Evolutionary conservation across 1,140 invertebrate genomes (phyloP), one percentile per base, ranked within the genome.

Genomic region (Pseudachorutes palmiensis): DNA sequence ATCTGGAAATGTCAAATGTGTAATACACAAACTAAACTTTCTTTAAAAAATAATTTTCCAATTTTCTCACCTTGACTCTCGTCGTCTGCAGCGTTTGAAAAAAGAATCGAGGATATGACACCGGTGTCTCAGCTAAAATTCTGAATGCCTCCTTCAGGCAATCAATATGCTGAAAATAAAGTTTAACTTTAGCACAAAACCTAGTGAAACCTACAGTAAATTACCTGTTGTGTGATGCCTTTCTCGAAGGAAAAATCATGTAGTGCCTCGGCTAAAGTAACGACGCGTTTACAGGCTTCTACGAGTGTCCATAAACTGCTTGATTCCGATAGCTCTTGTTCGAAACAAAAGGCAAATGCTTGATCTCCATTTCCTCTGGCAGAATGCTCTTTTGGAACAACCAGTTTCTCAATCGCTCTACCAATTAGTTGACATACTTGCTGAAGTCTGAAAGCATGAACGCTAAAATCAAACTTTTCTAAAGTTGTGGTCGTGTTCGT

Each of bases 31-130:
- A 48, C 62, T 41, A 49, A 45, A 5, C 1, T 1, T 28, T 36
- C 31, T 30, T 12, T 59, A 41, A 31, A 9, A 29, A 66, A n/a
- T n/a, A n/a, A n/a, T n/a, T n/a, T n/a, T n/a, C n/a, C n/a, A n/a
- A n/a, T n/a, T n/a, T 62, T 2, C 48, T 33, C 76, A 77, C 75
- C 72, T 77, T 78, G 70, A 83, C 85, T 65, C 83, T 84, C 5
- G 91, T 94, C 1, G 85, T 85, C 77, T 94, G 92, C 12, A 93
- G 79, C 3, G 86, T 84, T 82, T 95, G 92, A 80, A 92, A 95
- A 77, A 92, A 92, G 75, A 88, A 93, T 41, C 93, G 81, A 22
- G 93, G 90, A 72, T 90, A 84, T 45, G 87, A 84, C 9, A 91
- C 76, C 28, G 86, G 85, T 22, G 86, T 83, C 65, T 81, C 82